Evolutionary conservation across 2,113 vertebrate genomes (phyloP).

Genomic region (Pteruthius melanotis): DNA sequence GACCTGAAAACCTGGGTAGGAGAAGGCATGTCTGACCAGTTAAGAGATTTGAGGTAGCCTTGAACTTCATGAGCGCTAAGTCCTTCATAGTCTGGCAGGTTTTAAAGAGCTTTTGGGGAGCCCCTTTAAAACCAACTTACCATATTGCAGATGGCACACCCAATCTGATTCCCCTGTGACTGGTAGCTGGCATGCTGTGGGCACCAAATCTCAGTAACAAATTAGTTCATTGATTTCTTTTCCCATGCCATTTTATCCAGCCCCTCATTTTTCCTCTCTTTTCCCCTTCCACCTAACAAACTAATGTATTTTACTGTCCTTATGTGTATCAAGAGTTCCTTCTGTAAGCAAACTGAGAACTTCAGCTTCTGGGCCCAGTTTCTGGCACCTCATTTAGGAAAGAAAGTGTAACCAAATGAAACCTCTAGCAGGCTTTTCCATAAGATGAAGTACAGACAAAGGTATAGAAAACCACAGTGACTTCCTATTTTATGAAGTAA

Average conservation of each 20-base stretch:
- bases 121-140: neutral
- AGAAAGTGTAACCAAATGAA: neutral
- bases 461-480: neutral
- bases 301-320: neutral
- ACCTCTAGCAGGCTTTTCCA: neutral
- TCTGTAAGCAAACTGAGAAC: neutral
- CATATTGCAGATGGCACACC: neutral
- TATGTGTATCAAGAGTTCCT: neutral
- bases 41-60: neutral
- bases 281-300: neutral
- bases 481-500: neutral
- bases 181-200: neutral
- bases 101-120: neutral
- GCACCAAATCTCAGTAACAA: neutral
- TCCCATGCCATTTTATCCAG: neutral
- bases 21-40: neutral
- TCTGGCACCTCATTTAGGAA: neutral
- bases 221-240: neutral
- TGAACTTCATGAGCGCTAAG: neutral
- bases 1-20: neutral
- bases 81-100: neutral
- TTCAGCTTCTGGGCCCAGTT: neutral
- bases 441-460: neutral
- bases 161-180: rapidly evolving
- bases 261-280: neutral